Base-by-base conservation (phyloP, 2,113 vertebrate species). In the Labeo catla region DNA sequence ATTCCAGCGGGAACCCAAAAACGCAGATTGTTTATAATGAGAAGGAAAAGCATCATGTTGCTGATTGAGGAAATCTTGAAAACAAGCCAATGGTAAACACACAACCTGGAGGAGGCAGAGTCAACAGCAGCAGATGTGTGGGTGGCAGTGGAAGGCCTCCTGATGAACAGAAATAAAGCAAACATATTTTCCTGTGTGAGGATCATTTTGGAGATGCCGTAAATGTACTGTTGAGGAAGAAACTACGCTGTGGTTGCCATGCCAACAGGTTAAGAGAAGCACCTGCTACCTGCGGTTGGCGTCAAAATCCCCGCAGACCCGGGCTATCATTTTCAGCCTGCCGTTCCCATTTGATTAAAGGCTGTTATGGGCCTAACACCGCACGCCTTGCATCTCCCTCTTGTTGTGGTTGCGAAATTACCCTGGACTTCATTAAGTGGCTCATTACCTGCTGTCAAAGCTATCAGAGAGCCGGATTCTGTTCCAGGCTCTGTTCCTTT, bases 381-480 rank as follows among this genome's bases (percentile, higher is more conserved):
- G 36, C 76, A 49, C n/a, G 28, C 59, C 73, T 81, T 54, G 28
- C 72, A 36, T 84, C 63, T 79, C 57, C 15, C 63, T 39, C 78
- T 76, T 76, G 72, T 88, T 88, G 78, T 88, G 78, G 79, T 81
- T 88, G 84, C 36, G n/a, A 86, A 86, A 89, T 86, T 74, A 83
- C 82, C 85, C 23, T 16, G 74, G 79, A 85, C 80, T 85, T 86
- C 79, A 83, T 86, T 87, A 80, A 85, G 82, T 76, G 73, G 15
- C 82, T 85, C 87, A 84, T 47, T 90, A 70, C 76, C 19, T 76
- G 23, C 83, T 65, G 59, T 91, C 83, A 87, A 86, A 81, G 80
- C 88, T 84, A 52, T 50, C 57, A 61, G 87, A 78, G 87, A 85
- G 76, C 84, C 76, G 66, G 84, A 88, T 90, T 90, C 79, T 65